Conservation (phyloP, 2,797 vertebrate species). For the Pogonophryne albipinna region DNA sequence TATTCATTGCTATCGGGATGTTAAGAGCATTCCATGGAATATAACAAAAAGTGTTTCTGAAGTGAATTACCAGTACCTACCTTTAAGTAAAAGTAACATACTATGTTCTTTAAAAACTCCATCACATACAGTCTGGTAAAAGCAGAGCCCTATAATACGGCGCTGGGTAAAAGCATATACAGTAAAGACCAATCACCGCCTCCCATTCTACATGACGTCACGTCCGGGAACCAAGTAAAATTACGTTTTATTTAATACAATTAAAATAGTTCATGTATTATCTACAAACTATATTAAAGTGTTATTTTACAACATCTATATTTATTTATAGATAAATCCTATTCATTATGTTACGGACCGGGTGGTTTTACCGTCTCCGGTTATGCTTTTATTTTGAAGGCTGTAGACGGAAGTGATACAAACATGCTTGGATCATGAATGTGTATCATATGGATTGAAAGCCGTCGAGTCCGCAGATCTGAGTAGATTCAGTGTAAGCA, state of each 20-base stretch:
- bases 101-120: too few species aligned
- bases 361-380: rapidly evolving
- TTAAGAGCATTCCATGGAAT: too few species aligned
- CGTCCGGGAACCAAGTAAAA: conserved; percentile 7
- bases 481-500: neutral
- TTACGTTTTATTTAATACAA: neutral
- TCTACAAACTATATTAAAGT: rapidly evolving
- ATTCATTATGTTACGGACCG: rapidly evolving
- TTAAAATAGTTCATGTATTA: rapidly evolving
- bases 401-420: neutral
- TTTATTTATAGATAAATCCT: rapidly evolving
- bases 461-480: neutral
- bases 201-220: neutral
- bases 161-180: too few species aligned
- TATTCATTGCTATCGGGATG: too few species aligned
- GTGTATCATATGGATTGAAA: neutral
- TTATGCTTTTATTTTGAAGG: conserved; percentile 27
- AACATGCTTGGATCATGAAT: too few species aligned
- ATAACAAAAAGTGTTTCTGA: too few species aligned
- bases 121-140: too few species aligned
- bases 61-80: too few species aligned
- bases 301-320: neutral
- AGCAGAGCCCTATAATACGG: too few species aligned
- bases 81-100: too few species aligned
- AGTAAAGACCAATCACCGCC: neutral